A percentile compares a stretch with the other conserved stretches of the same genome.
Conservation (phyloP, 2,888 invertebrate species). For the Rhingia rostrata region DNA sequence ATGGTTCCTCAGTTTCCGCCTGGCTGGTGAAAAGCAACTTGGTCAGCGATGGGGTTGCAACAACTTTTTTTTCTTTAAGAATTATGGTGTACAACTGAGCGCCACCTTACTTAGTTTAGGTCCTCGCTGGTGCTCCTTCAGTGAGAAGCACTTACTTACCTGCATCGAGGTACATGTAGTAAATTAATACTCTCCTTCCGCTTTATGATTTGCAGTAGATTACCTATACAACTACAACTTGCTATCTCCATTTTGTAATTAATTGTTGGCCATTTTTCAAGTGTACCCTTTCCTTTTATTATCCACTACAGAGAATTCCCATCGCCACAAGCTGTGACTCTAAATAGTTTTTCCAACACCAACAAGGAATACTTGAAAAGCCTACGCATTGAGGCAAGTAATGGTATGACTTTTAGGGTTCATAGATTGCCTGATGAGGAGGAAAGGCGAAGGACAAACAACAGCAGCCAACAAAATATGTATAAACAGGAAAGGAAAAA, state of each 20-base stretch:
- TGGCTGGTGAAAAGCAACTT: background rate
- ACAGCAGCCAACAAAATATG: background rate
- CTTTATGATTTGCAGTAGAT: slow-evolving; percentile 21
- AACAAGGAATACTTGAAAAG: slow-evolving; percentile 11
- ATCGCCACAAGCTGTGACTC: background rate
- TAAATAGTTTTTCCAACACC: slow-evolving; percentile 18
- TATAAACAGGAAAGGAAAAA: background rate
- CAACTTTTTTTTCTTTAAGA: slow-evolving; percentile 2
- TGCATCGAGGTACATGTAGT: slow-evolving; percentile 20
- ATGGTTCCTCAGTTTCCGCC: slow-evolving; percentile 42
- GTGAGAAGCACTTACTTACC: slow-evolving; percentile 24
- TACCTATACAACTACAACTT: slow-evolving; percentile 13
- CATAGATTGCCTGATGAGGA: slow-evolving; percentile 51
- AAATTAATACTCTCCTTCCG: slow-evolving; percentile 39
- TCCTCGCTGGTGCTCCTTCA: slow-evolving; percentile 16
- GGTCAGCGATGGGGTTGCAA: background rate
- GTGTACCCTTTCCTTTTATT: background rate
- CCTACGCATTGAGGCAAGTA: slow-evolving; percentile 54
- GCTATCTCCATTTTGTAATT: slow-evolving; percentile 20
- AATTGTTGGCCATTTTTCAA: slow-evolving; percentile 22
- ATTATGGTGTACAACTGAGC: slow-evolving; percentile 5
- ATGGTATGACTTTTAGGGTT: slow-evolving; percentile 55
- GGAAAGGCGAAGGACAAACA: slow-evolving; percentile 45
- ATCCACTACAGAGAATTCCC: background rate
- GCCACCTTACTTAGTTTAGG: background rate